Evolutionary conservation across 1,140 invertebrate genomes (phyloP).

Genomic region (Drosophila parabipectinata): DNA sequence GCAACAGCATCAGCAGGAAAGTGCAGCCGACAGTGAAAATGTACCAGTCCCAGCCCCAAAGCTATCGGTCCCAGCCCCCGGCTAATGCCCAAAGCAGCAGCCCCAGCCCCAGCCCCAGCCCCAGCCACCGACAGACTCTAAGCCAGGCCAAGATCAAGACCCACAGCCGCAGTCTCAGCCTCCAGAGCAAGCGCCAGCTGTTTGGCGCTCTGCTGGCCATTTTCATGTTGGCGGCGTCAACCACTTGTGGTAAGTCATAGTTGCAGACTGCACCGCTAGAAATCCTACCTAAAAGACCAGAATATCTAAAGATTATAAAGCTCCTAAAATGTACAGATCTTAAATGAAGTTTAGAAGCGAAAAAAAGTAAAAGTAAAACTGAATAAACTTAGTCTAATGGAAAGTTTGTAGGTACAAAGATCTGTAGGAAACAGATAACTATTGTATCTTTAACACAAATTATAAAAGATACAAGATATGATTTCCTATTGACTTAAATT

Average conservation of each 20-base stretch:
- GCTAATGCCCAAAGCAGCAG: constrained; percentile 8
- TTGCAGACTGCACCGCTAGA: constrained; percentile 7
- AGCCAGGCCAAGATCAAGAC: constrained; percentile 32
- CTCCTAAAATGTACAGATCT: no score
- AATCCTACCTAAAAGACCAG: neutral
- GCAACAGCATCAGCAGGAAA: constrained; percentile 40
- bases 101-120: constrained; percentile 11
- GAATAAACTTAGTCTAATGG: neutral
- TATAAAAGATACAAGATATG: no score
- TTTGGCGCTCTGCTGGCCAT: constrained; percentile 68
- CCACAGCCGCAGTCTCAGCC: constrained; percentile 15
- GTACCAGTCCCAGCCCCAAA: constrained; percentile 52
- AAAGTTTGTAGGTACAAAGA: neutral
- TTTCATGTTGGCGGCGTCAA: constrained; percentile 60
- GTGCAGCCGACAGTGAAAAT: constrained; percentile 72
- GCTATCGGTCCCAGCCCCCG: constrained; percentile 21
- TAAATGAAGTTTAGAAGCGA: no score
- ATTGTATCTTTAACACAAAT: neutral
- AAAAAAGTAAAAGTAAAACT: constrained; percentile 2
- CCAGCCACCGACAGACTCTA: constrained; percentile 25
- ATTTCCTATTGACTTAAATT: no score
- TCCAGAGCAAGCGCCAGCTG: constrained; percentile 62
- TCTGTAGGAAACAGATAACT: neutral
- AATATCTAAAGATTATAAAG: neutral
- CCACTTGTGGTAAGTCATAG: constrained; percentile 66